phyloP scores from a whole-genome alignment of 2,797 vertebrate species.

The Brachyrhaphis roseni region DNA sequence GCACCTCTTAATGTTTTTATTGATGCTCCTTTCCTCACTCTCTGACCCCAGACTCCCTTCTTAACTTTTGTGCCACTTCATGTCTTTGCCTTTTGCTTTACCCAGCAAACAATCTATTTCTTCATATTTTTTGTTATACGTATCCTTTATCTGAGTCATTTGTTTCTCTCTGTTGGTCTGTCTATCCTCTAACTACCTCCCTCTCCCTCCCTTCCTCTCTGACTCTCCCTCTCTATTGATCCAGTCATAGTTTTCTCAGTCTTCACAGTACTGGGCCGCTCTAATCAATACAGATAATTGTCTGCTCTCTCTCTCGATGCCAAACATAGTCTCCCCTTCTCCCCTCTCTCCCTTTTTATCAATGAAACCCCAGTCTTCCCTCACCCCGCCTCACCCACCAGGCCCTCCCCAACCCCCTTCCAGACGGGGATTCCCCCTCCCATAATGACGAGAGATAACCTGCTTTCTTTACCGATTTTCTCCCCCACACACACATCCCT shows the following conservation, averaged over 20 bases:
- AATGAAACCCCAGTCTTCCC: slow-evolving; percentile 79
- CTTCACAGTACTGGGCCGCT: slow-evolving; percentile 83
- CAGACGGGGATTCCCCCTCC: slow-evolving; percentile 82
- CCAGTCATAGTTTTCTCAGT: slow-evolving; percentile 86
- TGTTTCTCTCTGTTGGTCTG: slow-evolving; percentile 67
- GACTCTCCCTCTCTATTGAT: slow-evolving; percentile 81
- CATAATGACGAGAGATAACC: slow-evolving; percentile 86
- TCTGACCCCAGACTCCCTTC: slow-evolving; percentile 10
- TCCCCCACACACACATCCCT: slow-evolving; percentile 50
- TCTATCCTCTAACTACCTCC: slow-evolving; percentile 58
- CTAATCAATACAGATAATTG: slow-evolving; percentile 90
- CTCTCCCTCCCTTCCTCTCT: slow-evolving; percentile 40
- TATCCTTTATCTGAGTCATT: slow-evolving; percentile 68
- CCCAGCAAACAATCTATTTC: slow-evolving; percentile 57
- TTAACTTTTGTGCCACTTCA: slow-evolving; percentile 43
- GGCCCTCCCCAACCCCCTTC: slow-evolving; percentile 25
- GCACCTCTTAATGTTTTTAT: slow-evolving; percentile 62
- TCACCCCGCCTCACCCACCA: slow-evolving; percentile 66
- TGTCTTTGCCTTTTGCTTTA: slow-evolving; percentile 51
- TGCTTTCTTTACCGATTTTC: slow-evolving; percentile 86
- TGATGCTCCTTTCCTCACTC: slow-evolving; percentile 33
- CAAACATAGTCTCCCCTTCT: slow-evolving; percentile 78
- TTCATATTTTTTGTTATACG: slow-evolving; percentile 62
- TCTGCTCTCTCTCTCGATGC: slow-evolving; percentile 83
- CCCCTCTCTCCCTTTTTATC: slow-evolving; percentile 77